phyloP scores from a whole-genome alignment of 1,140 invertebrate genomes.

The Procambarus clarkii region DNA sequence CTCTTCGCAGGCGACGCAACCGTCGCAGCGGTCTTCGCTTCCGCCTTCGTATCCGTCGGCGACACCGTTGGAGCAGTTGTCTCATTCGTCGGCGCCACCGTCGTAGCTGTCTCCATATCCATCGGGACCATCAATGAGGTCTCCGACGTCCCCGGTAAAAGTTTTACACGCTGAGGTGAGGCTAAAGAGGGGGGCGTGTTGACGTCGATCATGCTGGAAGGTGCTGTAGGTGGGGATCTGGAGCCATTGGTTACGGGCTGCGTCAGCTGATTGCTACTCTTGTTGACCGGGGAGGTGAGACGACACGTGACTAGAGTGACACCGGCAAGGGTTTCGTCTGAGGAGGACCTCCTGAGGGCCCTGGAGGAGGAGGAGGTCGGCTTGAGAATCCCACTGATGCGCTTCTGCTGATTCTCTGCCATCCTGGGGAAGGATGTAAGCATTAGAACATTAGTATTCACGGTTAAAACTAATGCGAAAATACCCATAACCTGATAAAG shows the following conservation, averaged over 20 bases:
- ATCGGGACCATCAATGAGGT: neutral
- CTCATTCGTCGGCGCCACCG: neutral
- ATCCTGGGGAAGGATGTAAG: slow-evolving; percentile 17
- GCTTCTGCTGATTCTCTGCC: neutral
- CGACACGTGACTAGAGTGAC: neutral
- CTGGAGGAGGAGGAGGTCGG: slow-evolving; percentile 31
- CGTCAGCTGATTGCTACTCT: neutral
- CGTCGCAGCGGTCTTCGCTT: neutral
- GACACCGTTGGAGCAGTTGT: no score
- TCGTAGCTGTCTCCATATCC: no score
- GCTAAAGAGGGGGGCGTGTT: neutral
- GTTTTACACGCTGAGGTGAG: neutral
- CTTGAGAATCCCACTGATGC: neutral
- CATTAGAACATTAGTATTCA: no score
- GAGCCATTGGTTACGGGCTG: neutral
- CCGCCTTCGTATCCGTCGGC: no score
- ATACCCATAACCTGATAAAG: no score
- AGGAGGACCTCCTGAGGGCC: slow-evolving; percentile 51
- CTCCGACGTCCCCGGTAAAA: neutral
- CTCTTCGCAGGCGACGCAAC: neutral
- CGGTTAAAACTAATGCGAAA: no score
- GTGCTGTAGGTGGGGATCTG: no score
- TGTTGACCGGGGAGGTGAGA: neutral
- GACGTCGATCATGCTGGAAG: neutral
- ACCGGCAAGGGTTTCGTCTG: slow-evolving; percentile 49